Evolutionary conservation across 1,140 invertebrate genomes (phyloP), one percentile per base, ranked within the genome.

Genomic region (Arion vulgaris): DNA sequence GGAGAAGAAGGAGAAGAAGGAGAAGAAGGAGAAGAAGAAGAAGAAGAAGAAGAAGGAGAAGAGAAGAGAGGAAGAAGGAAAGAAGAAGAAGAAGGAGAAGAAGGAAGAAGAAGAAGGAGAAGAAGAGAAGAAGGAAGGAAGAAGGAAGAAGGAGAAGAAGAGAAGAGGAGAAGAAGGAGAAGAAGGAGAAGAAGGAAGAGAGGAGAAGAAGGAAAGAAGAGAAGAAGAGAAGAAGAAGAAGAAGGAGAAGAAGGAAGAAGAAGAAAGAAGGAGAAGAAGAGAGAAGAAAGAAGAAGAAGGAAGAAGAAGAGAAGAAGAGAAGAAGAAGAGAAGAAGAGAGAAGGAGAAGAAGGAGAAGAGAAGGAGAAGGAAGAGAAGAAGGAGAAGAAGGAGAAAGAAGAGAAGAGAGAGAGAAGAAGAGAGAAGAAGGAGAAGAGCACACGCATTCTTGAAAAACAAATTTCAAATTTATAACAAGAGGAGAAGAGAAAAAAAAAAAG

Each of bases 221-320:
- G 69, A 81, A 69, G 73, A 69, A 81, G 80, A 81, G 80, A 74
- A 39, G 73, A 69, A 81, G 80, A 74, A 69, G 73, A 69, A 38
- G 62, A 57, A 73, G 45, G 62, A 57, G 49, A 28, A 73, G 26
- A 34, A 38, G 45, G 32, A 36, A 72, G 71, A 72, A 34, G 39
- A 36, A 38, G 28, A 81, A 49, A 81, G 69, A 81, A 39, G 73
- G 45, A 73, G 80, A 81, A 4, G 53, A 69, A 74, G 49, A 81
- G 80, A 81, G 49, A 81, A 69, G 73, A 5, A 81, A 39, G 73
- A 41, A 81, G 71, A 81, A 41, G 69, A 62, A 80, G 9, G 39
- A 57, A 39, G 53, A 69, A 38, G 28, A 38, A 2, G 9, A 72
- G 66, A n/a, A n/a, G n/a, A n/a, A n/a, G n/a, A 39, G 34, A 28